Evolutionary conservation across 1,140 invertebrate genomes (phyloP).

Genomic region (Lamellibrachia luymesi): DNA sequence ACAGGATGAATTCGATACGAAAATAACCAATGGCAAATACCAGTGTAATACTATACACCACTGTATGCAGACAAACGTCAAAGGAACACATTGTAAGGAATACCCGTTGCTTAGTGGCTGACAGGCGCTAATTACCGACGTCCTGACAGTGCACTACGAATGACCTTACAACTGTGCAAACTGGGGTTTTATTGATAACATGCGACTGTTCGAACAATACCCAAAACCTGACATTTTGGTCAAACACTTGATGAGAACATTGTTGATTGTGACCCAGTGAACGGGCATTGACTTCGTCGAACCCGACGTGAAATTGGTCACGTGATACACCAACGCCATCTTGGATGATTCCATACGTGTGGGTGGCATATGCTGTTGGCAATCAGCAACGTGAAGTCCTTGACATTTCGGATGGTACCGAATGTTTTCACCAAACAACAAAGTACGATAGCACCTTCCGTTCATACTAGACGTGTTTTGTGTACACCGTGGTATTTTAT

Average conservation of each 20-base stretch:
- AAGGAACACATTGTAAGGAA: neutral
- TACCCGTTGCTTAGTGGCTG: neutral
- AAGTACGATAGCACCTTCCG: neutral
- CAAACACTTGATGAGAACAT: neutral
- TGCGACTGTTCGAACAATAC: neutral
- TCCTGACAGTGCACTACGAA: neutral
- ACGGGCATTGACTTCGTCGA: neutral
- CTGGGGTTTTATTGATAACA: neutral
- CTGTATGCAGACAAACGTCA: neutral
- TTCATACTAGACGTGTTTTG: neutral
- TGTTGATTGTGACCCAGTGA: neutral
- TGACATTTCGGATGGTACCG: neutral
- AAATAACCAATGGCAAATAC: neutral
- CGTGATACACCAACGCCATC: neutral
- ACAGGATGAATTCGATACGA: neutral
- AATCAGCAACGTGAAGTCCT: neutral
- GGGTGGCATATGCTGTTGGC: neutral
- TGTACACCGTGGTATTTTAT: too few species aligned
- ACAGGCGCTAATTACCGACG: neutral
- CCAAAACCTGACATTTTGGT: neutral
- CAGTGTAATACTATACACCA: neutral
- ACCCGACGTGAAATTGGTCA: neutral
- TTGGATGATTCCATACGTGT: neutral
- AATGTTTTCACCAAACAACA: neutral
- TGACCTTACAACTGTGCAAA: neutral